phyloP scores from a whole-genome alignment of 2,888 invertebrate species.

The Gasteruption jaculator region DNA sequence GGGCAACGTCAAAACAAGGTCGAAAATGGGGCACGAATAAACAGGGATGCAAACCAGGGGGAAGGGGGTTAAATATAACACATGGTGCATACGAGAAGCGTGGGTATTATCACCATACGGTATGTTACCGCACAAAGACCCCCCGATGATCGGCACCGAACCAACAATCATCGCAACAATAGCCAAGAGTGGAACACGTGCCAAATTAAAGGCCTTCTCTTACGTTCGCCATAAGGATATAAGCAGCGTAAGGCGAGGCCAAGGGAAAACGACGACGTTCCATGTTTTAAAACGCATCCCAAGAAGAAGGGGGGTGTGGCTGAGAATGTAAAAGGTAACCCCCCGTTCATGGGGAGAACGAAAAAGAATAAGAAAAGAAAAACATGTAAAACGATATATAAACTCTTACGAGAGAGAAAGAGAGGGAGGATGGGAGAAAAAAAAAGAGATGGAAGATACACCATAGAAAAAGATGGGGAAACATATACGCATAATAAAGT shows the following conservation, averaged over 20 bases:
- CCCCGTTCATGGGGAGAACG: no score
- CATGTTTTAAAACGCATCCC: slow-evolving; percentile 21
- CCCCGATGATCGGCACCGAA: slow-evolving; percentile 23
- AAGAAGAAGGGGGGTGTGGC: slow-evolving; percentile 20
- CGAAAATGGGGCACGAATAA: no score
- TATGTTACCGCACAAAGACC: slow-evolving; percentile 22
- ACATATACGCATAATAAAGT: slow-evolving; percentile 32
- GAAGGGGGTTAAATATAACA: slow-evolving; percentile 2
- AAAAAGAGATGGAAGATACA: no score
- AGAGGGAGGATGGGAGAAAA: no score
- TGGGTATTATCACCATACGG: slow-evolving; percentile 23
- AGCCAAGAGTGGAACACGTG: slow-evolving; percentile 44
- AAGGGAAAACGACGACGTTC: slow-evolving; percentile 15
- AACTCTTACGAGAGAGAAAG: no score
- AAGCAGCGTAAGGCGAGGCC: background rate
- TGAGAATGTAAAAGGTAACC: no score
- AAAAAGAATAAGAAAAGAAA: no score
- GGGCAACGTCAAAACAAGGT: no score
- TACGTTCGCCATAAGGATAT: background rate
- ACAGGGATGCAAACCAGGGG: background rate
- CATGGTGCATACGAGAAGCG: background rate
- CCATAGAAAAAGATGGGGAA: no score
- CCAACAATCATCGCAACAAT: slow-evolving; percentile 45
- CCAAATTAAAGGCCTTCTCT: slow-evolving; percentile 45
- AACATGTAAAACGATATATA: no score